A percentile compares a stretch with the other conserved stretches of the same genome.
phyloP scores from a whole-genome alignment of 2,113 vertebrate species.

The Ciconia maguari region DNA sequence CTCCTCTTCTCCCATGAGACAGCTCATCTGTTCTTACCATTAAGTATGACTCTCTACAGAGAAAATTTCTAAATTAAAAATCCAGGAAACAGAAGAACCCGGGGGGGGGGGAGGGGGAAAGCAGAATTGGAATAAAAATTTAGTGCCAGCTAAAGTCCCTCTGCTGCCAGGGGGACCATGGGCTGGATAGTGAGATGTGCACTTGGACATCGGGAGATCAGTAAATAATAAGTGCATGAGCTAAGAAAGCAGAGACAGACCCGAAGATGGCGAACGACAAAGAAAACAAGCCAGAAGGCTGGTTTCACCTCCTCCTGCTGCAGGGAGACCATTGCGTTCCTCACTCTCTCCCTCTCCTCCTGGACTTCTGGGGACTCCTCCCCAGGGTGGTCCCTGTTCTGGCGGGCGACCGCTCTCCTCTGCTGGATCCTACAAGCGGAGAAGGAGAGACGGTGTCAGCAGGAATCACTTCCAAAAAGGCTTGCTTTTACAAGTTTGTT shows the following conservation, averaged over 20 bases:
- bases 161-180: not conserved
- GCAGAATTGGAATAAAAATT: not conserved
- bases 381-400: slow-evolving; percentile 74
- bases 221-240: not conserved
- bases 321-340: slow-evolving; percentile 41
- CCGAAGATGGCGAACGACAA: not conserved
- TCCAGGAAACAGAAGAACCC: not conserved
- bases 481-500: not conserved
- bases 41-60: not conserved
- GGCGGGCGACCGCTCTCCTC: slow-evolving; percentile 21
- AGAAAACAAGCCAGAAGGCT: no score
- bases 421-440: not conserved
- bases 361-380: slow-evolving; percentile 84
- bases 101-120: not conserved
- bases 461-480: not conserved
- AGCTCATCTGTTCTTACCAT: not conserved
- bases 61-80: not conserved
- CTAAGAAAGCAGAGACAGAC: not conserved
- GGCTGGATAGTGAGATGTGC: not conserved
- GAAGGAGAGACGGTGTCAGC: not conserved
- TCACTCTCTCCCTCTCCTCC: slow-evolving; percentile 78
- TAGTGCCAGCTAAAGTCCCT: not conserved
- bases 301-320: slow-evolving; percentile 75
- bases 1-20: not conserved
- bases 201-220: not conserved